Conservation (phyloP, 2,797 vertebrate genomes). For the Emys orbicularis region DNA sequence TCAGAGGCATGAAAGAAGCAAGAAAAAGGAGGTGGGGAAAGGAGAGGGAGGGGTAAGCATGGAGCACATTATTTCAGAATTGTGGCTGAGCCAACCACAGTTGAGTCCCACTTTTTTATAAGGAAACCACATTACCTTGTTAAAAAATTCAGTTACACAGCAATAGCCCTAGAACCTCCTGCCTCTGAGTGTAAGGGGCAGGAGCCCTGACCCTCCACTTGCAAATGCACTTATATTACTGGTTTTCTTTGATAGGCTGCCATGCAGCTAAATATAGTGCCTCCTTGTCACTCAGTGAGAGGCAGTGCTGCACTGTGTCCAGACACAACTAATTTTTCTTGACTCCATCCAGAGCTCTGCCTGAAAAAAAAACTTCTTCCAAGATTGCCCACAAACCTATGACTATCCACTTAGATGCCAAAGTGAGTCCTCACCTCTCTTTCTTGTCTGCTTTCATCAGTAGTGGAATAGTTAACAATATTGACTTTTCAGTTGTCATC, state of each 20-base stretch:
- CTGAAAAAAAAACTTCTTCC: not conserved
- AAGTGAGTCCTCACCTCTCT: not conserved
- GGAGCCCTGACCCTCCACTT: not conserved
- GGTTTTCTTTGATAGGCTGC: not conserved
- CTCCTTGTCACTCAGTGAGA: not conserved
- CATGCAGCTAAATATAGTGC: not conserved
- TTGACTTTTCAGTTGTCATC: not conserved
- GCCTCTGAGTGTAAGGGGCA: not conserved
- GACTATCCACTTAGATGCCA: not conserved
- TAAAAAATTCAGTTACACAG: not conserved
- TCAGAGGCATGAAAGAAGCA: not conserved
- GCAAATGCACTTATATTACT: not conserved
- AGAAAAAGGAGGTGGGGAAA: not conserved
- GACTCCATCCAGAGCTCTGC: not conserved
- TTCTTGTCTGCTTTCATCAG: not conserved
- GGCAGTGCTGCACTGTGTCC: not conserved
- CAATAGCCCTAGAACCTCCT: not conserved
- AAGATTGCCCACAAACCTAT: not conserved
- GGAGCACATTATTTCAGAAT: not conserved
- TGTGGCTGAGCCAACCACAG: not conserved
- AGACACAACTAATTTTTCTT: not conserved
- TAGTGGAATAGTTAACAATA: not conserved
- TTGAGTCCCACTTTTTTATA: not conserved
- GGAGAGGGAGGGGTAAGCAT: not conserved
- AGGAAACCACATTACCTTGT: not conserved